phyloP scores from a whole-genome alignment of 2,797 vertebrate species.

The Pyrocephalus nanus region DNA sequence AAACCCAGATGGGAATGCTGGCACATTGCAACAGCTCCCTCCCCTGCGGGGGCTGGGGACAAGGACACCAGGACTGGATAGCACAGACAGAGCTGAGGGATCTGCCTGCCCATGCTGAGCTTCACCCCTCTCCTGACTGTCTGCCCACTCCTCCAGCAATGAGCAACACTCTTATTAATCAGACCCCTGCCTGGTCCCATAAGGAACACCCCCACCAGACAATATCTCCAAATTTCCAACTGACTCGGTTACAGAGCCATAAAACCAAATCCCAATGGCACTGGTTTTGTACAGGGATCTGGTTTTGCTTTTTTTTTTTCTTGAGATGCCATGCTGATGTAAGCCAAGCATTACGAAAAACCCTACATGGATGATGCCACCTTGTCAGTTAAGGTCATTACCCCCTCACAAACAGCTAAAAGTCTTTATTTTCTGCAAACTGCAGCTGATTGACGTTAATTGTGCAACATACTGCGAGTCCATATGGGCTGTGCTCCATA shows the following conservation, averaged over 20 bases:
- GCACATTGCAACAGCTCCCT: background rate
- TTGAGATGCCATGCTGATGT: background rate
- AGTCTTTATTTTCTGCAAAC: background rate
- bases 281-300: background rate
- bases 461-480: background rate
- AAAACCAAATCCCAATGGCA: background rate
- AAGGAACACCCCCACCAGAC: background rate
- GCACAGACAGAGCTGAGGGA: background rate
- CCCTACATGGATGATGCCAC: background rate
- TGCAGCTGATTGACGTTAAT: background rate
- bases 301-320: background rate
- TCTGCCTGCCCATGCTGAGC: background rate
- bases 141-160: background rate
- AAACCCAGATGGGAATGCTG: conserved; percentile 46
- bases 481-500: background rate
- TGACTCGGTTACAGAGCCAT: fast-evolving
- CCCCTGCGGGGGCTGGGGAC: background rate
- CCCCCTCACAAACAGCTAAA: background rate
- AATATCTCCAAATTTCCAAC: background rate
- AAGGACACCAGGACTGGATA: background rate
- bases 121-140: background rate
- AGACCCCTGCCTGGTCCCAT: background rate
- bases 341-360: background rate
- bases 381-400: background rate
- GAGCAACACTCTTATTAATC: background rate